Percentiles rank a stretch among this genome's conserved stretches.
These are phyloP conservation scores for Pectinophora gossypiella DNA, from an alignment of 1,140 invertebrate species.

Conservation along the genomic window DNA sequence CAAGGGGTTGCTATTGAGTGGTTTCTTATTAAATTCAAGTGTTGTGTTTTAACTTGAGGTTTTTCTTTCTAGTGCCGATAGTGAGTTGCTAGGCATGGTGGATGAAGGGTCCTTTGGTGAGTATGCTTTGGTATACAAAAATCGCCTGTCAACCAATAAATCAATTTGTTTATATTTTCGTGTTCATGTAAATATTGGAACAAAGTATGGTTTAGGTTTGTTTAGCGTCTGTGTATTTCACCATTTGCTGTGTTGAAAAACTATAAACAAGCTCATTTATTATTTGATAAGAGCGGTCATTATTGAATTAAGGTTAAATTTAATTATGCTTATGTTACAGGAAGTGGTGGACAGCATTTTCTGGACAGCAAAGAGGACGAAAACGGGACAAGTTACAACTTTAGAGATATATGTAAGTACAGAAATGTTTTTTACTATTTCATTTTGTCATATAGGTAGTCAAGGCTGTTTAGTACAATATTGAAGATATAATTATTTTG, in stretches of 20 bases:
- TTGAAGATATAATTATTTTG: too few relatives aligned
- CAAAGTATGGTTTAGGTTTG: too few relatives aligned
- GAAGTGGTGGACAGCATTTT: slow-evolving; percentile 35
- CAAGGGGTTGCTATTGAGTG: slow-evolving; percentile 18
- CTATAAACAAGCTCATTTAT: slow-evolving; percentile 22
- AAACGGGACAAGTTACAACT: slow-evolving; percentile 40
- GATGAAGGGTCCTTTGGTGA: slow-evolving; percentile 65
- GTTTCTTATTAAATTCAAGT: slow-evolving; percentile 5
- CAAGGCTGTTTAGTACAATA: too few relatives aligned
- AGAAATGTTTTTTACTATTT: too few relatives aligned
- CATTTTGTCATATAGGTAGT: too few relatives aligned
- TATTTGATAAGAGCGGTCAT: slow-evolving; percentile 25
- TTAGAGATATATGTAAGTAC: slow-evolving; percentile 57
- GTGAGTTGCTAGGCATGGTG: slow-evolving; percentile 66
- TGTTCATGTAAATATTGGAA: background rate
- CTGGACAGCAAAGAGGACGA: slow-evolving; percentile 38
- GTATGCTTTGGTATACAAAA: slow-evolving; percentile 8
- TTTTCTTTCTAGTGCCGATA: slow-evolving; percentile 61
- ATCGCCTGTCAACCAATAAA: background rate
- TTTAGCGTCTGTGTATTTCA: too few relatives aligned
- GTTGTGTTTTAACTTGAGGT: slow-evolving; percentile 19
- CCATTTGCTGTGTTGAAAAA: too few relatives aligned
- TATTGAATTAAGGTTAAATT: slow-evolving; percentile 60
- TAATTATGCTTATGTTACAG: slow-evolving; percentile 56
- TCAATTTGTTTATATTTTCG: background rate